Base-by-base conservation (phyloP, 2,113 vertebrate genomes). In the Phylloscopus whistleri region DNA sequence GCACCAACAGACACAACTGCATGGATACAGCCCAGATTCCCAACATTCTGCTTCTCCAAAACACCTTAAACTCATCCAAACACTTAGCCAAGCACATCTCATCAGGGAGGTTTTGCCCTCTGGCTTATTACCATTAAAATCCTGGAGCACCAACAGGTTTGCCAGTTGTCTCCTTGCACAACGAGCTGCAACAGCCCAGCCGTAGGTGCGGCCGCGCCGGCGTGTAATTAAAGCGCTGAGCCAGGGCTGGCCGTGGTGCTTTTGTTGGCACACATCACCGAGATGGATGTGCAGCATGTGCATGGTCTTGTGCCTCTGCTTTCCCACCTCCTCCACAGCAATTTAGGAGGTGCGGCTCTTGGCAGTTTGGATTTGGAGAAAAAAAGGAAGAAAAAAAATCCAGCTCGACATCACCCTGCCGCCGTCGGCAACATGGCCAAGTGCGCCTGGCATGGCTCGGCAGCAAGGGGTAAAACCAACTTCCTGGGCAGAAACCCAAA, bases 321-420 rank as follows among this genome's bases (percentile, higher is more conserved):
- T 89, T 62, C 80, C 91, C 43, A 69, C 94, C 95, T 96, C 95
- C 95, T 94, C 94, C 79, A 17, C 94, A 94, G 83, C 87, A 93
- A 93, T 96, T 96, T 93, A 92, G 63, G 72, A 87, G 95, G 92
- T 35, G 92, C 0, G 68, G 86, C 84, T 93, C 78, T 88, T 90
- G 87, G 96, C 85, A 95, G 37, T 21, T 75, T 0, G 2, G 55
- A 87, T 86, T 84, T 84, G 75, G 72, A 10, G 59, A 67, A 60
- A 37, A 52, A 37, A 72, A 51, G 44, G 46, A 39, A 6, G 49
- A 48, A 5, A 41, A 87, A 84, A 93, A 78, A 37, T 30, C 39
- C 8, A 1, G 24, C 69, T 91, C 44, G 35, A 76, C 70, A 55
- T 31, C 67, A 53, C 35, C 67, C 27, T 3, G 13, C 74, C 64